phyloP scores from a whole-genome alignment of 92 coral and sea anemone species.

The Nematostella vectensis region DNA sequence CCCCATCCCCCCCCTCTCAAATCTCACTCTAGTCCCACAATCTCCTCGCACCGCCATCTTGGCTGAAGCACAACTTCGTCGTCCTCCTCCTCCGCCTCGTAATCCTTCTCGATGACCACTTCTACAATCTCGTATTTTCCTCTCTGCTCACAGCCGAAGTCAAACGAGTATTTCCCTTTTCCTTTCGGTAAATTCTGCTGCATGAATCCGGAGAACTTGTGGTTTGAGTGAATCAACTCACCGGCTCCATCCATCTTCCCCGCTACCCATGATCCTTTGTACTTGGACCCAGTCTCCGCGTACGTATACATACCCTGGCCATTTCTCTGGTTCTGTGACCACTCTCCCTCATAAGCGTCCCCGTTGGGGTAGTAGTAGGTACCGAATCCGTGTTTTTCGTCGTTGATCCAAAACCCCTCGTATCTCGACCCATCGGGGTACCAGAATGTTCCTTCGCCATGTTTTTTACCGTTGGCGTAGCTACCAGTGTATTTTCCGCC shows the following conservation, averaged over 20 bases:
- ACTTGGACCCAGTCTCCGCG: conserved; percentile 80
- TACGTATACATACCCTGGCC: conserved; percentile 90
- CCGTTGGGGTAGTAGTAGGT: conserved; percentile 88
- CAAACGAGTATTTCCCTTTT: conserved; percentile 85
- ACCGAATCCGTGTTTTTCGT: conserved; percentile 81
- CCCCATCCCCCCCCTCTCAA: no score
- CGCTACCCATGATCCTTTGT: conserved; percentile 87
- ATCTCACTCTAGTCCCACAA: conserved; percentile 39
- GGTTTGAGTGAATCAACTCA: conserved; percentile 82
- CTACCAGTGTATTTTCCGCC: conserved; percentile 81
- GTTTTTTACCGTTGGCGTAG: conserved; percentile 83
- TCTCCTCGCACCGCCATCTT: conserved; percentile 66
- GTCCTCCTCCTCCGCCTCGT: conserved; percentile 89
- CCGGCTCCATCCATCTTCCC: conserved; percentile 97
- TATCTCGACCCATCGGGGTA: conserved; percentile 97
- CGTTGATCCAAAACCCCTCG: conserved; percentile 90
- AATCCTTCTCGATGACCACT: conserved; percentile 43
- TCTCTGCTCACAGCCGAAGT: conserved; percentile 82
- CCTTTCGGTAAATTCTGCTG: conserved; percentile 78
- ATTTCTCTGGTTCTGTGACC: conserved; percentile 87
- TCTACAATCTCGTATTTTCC: conserved; percentile 84
- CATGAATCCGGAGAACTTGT: conserved; percentile 78
- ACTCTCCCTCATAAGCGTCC: conserved; percentile 92
- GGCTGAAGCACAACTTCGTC: conserved; percentile 72
- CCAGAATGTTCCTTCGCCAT: conserved; percentile 83